A percentile compares a stretch with the other conserved stretches of the same genome.
These are phyloP conservation scores for Phania funesta DNA, from an alignment of 2,888 invertebrate species.

Conservation along the genomic window DNA sequence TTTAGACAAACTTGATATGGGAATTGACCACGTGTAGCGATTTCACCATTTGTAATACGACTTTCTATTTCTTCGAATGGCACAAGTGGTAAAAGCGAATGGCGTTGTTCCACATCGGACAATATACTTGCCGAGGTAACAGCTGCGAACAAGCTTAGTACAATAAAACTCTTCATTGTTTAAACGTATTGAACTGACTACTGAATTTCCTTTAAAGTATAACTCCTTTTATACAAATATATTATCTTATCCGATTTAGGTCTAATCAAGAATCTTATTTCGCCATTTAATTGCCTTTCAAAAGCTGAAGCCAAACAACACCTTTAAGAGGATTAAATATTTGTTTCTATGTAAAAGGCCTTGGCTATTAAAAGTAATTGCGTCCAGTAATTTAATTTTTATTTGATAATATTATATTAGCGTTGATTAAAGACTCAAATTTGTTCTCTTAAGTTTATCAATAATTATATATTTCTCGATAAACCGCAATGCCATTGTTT, in stretches of 20 bases:
- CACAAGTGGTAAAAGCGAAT: conserved; percentile 48
- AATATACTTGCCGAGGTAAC: conserved; percentile 62
- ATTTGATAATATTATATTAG: too few relatives aligned
- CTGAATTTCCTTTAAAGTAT: background rate
- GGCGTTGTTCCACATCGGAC: conserved; percentile 15
- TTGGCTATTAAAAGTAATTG: too few relatives aligned
- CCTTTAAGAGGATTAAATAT: too few relatives aligned
- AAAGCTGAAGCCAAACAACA: too few relatives aligned
- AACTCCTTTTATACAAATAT: background rate
- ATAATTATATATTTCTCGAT: too few relatives aligned
- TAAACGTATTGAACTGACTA: conserved; percentile 22
- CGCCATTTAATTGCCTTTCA: too few relatives aligned
- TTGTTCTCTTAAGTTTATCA: too few relatives aligned
- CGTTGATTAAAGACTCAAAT: too few relatives aligned
- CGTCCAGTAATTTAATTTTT: too few relatives aligned
- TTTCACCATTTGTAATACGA: conserved; percentile 75
- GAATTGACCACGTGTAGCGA: conserved; percentile 73
- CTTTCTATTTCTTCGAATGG: conserved; percentile 62
- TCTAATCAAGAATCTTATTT: too few relatives aligned
- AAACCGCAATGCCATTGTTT: too few relatives aligned
- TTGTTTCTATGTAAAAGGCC: too few relatives aligned
- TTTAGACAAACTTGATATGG: conserved; percentile 76
- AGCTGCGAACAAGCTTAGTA: conserved; percentile 64
- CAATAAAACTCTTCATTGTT: conserved; percentile 69
- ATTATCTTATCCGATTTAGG: conserved; percentile 32